These are phyloP conservation scores for Pangasius djambal DNA, from an alignment of 2,797 vertebrate species.

Conservation along the genomic window DNA sequence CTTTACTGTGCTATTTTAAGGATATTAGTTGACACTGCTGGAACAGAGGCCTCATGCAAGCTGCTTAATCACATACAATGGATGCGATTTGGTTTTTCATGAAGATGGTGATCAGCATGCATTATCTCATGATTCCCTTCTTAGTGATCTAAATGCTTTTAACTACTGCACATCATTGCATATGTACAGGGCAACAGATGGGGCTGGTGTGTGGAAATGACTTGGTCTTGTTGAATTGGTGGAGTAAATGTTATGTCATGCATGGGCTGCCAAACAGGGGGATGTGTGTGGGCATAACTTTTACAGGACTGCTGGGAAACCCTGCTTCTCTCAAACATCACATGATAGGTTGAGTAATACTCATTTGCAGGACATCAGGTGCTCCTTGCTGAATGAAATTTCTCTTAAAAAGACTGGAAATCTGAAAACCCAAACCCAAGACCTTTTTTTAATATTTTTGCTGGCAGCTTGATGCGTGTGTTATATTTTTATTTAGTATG, in stretches of 20 bases:
- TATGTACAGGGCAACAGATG: conserved; percentile 57
- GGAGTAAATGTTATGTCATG: conserved; percentile 43
- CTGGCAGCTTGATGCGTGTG: conserved; percentile 32
- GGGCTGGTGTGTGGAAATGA: conserved; percentile 55
- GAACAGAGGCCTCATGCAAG: conserved; percentile 42
- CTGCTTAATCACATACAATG: conserved; percentile 48
- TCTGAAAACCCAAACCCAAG: conserved; percentile 52
- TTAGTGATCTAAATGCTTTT: conserved; percentile 49
- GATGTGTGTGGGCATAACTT: conserved; percentile 59
- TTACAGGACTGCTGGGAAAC: conserved; percentile 50
- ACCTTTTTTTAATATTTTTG: conserved; percentile 52
- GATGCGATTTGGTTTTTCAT: conserved; percentile 40
- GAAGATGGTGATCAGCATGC: conserved; percentile 43
- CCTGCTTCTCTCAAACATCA: conserved; percentile 43
- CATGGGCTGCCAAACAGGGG: conserved; percentile 46
- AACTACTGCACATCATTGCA: conserved; percentile 42
- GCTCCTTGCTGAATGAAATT: conserved; percentile 46
- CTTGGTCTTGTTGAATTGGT: conserved; percentile 51
- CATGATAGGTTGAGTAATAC: conserved; percentile 44
- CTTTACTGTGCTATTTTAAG: conserved; percentile 42
- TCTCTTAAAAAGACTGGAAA: conserved; percentile 45
- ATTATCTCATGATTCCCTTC: conserved; percentile 44
- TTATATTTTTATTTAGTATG: conserved; percentile 41
- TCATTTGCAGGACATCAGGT: conserved; percentile 49
- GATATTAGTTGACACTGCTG: conserved; percentile 36